Evolutionary conservation across 2,797 vertebrate genomes (phyloP), one percentile per base, ranked within the genome.

Genomic region (Gymnocypris eckloni): DNA sequence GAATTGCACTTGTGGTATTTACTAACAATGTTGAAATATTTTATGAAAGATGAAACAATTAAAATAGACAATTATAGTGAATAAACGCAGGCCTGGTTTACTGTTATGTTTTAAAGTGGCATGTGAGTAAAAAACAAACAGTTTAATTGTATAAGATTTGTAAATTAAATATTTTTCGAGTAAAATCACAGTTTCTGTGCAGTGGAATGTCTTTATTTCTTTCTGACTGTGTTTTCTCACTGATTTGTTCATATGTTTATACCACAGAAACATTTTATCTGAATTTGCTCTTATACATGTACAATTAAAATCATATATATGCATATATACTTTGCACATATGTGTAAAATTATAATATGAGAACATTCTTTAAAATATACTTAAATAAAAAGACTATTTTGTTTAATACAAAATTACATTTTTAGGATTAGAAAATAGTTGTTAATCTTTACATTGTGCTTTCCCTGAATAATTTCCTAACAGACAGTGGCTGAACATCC

Each of bases 81-180:
- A 48, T 59, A 79, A 79, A 79, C 45, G 11, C 48, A 78, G 61
- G 61, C 39, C 48, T 83, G 56, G 28, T 66, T 77, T 76, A 76
- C 37, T 84, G 64, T 84, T 48, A 33, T 78, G n/a, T 79, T 84
- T 85, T 61, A 59, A 33, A 79, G 66, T 70, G 50, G 56, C 59
- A 70, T 85, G 50, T 85, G 25, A 61, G 28, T 37, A 22, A 0
- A 48, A 84, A 77, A 52, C 67, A 45, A 64, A 92, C 93, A 94
- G 93, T 94, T 92, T 92, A 85, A 83, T 18, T 75, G 78, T 90
- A 92, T 90, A 92, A 93, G 89, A 94, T 91, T 93, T 95, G 94
- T 95, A 95, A 72, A 85, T 95, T 93, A 94, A 95, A 92, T 92
- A 93, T 87, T 91, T 92, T 87, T 90, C 93, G 89, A 85, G 67